Base-by-base conservation (phyloP, 1,140 invertebrate genomes). In the Drosophila kepulauana region DNA sequence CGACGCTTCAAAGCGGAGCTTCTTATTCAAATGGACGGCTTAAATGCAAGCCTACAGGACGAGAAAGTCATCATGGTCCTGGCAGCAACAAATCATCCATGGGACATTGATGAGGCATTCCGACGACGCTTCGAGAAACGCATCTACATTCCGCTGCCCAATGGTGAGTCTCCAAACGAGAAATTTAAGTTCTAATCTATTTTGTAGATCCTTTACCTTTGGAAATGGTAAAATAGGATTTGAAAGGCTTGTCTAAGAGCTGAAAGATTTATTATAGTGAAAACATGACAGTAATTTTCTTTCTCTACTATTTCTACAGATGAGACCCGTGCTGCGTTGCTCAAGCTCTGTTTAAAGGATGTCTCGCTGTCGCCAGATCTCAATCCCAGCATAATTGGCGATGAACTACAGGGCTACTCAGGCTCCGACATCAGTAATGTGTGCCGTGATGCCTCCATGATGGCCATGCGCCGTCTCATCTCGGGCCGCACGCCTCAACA, bases 11-110 rank as follows among this genome's bases (percentile, higher is more conserved):
- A 99, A 93, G 99, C 98, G 0, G 99, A 99, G 67, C 94, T 99
- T 11, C 95, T 99, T 1, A 98, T 99, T 71, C 99, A 99, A 93
- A 99, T 99, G 98, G 99, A 99, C 94, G 99, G 99, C 82, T 91
- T 95, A 0, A 94, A 94, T 79, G 94, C 94, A 5, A 92, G 92
- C 43, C 93, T 94, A 93, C 94, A 94, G 78, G 94, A 94, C 70
- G 95, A 95, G 15, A 95, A 95, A 84, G 93, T 98, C 13, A 98
- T 99, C 0, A 99, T 99, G 97, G 98, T 99, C 7, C 93, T 99
- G 71, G 99, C 99, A 5, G 99, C 99, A 0, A 99, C 99, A 0
- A 99, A 99, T 94, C 99, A 99, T 93, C 99, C 99, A 1, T 99
- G 99, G 99, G 98, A 99, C 92, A 97, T 99, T 84, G 99, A 99